These are phyloP conservation scores for Grammomys surdaster DNA, from an alignment of 2,113 vertebrate genomes.

Conservation along the genomic window DNA sequence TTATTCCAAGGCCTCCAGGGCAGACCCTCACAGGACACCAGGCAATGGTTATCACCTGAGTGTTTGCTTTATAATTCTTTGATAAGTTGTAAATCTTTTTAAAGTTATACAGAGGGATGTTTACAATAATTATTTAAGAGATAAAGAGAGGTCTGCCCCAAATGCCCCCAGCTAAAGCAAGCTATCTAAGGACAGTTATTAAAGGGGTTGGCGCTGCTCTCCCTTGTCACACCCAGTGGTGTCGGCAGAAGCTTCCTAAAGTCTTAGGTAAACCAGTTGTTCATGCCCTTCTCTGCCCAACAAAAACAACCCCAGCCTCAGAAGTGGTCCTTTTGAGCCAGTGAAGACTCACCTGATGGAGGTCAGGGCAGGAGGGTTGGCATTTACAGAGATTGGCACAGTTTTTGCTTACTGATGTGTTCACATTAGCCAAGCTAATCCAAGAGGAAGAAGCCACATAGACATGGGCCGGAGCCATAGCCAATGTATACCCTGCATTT, in stretches of 20 bases:
- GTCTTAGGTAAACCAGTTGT: not conserved
- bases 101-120: not conserved
- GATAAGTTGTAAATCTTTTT: not conserved
- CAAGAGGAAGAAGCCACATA: not conserved
- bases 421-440: not conserved
- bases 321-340: not conserved
- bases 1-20: not conserved
- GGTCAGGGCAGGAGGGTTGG: too few species aligned
- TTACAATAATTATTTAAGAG: not conserved
- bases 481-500: not conserved
- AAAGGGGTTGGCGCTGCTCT: not conserved
- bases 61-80: conserved; percentile 20
- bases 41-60: not conserved
- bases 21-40: too few species aligned
- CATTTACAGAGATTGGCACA: accelerated
- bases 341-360: not conserved
- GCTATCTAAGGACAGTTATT: not conserved
- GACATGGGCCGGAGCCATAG: too few species aligned
- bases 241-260: not conserved
- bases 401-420: not conserved
- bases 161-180: not conserved
- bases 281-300: too few species aligned
- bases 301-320: too few species aligned
- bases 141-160: not conserved
- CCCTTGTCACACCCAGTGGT: not conserved